Conservation (phyloP, 2,888 invertebrate species). For the Zele albiditarsus region DNA sequence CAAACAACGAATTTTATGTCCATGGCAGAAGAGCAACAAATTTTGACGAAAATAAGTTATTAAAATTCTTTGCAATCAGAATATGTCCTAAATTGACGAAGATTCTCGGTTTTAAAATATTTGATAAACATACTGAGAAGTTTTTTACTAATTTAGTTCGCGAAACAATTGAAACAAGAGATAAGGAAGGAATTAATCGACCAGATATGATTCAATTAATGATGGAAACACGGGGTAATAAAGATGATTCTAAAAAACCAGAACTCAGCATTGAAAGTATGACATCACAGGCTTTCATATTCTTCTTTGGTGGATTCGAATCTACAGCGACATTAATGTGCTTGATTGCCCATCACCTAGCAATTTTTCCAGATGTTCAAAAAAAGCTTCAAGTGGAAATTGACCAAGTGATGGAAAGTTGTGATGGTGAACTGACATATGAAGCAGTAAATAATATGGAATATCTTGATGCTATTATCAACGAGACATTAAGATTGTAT, state of each 20-base stretch:
- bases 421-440: conserved; percentile 67
- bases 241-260: not conserved
- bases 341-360: conserved; percentile 57
- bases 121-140: conserved; percentile 11
- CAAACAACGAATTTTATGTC: conserved; percentile 15
- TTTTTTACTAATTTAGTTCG: conserved; percentile 40
- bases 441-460: conserved; percentile 73
- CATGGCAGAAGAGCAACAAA: conserved; percentile 39
- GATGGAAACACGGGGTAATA: conserved; percentile 68
- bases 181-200: conserved; percentile 54
- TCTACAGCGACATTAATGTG: conserved; percentile 56
- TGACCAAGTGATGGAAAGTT: conserved; percentile 52
- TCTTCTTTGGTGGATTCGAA: conserved; percentile 64
- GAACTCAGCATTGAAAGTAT: conserved; percentile 62
- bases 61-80: not conserved
- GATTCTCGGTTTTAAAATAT: conserved; percentile 31
- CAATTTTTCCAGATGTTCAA: conserved; percentile 71
- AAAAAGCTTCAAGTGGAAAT: conserved; percentile 68
- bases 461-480: conserved; percentile 75
- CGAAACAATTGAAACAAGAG: conserved; percentile 44
- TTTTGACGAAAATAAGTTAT: not conserved
- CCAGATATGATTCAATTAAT: conserved; percentile 76
- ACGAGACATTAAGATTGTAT: conserved; percentile 61
- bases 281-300: conserved; percentile 71
- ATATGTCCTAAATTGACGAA: conserved; percentile 14